Evolutionary conservation across 2,113 vertebrate genomes (phyloP).

Genomic region (Lampris incognitus): DNA sequence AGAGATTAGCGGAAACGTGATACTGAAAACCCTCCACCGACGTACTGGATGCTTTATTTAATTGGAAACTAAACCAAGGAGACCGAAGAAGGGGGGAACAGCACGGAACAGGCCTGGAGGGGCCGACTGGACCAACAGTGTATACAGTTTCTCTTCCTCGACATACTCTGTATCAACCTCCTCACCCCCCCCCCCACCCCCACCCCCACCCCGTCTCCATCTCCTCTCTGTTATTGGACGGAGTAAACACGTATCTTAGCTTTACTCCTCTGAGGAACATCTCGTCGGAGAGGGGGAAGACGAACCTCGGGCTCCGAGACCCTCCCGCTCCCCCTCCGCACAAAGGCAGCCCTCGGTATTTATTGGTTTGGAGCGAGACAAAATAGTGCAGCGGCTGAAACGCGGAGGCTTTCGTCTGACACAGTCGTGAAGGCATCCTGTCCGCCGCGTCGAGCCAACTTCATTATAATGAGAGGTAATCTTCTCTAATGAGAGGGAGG

Average conservation of each 20-base stretch:
- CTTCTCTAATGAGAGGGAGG: slow-evolving; percentile 32
- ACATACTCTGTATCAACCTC: slow-evolving; percentile 32
- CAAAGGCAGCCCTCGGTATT: slow-evolving; percentile 62
- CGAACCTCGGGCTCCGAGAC: slow-evolving; percentile 13
- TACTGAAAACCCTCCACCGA: slow-evolving; percentile 41
- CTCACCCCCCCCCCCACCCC: slow-evolving; percentile 20
- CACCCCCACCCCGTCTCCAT: background rate
- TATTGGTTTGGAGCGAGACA: slow-evolving; percentile 73
- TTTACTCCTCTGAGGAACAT: slow-evolving; percentile 33
- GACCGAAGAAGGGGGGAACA: slow-evolving; percentile 40
- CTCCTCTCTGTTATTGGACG: slow-evolving; percentile 39
- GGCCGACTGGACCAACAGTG: slow-evolving; percentile 19
- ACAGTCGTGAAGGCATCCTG: slow-evolving; percentile 65
- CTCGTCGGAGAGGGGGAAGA: slow-evolving; percentile 46
- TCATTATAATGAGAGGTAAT: slow-evolving; percentile 60
- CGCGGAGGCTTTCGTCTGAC: slow-evolving; percentile 67
- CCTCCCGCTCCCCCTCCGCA: slow-evolving; percentile 45
- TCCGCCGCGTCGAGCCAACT: slow-evolving; percentile 57
- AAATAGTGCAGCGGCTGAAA: slow-evolving; percentile 70
- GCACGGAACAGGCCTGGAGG: slow-evolving; percentile 27
- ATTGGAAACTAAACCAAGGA: slow-evolving; percentile 62
- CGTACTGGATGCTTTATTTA: slow-evolving; percentile 61
- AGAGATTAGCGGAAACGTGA: slow-evolving; percentile 40
- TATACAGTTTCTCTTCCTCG: slow-evolving; percentile 49
- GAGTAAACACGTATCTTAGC: slow-evolving; percentile 70